These are phyloP conservation scores for Paracentrotus lividus DNA, from an alignment of 53 echinoderm and acorn worm genomes.

Conservation along the genomic window DNA sequence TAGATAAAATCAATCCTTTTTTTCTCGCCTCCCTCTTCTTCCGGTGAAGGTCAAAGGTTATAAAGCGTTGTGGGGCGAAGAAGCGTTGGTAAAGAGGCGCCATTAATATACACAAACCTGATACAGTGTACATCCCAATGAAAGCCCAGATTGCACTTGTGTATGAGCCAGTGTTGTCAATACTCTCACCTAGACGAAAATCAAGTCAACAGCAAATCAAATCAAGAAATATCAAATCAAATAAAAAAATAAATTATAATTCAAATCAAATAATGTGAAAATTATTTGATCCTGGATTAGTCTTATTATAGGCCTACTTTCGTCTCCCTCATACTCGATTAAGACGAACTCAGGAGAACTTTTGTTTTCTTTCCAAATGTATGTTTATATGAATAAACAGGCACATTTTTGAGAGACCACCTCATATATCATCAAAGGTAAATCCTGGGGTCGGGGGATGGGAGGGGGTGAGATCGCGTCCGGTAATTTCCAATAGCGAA, in stretches of 20 bases:
- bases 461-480: no score
- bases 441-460: no score
- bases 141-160: background rate
- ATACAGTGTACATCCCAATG: slow-evolving; percentile 23
- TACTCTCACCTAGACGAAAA: slow-evolving; percentile 29
- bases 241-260: background rate
- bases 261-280: background rate
- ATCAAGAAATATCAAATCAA: background rate
- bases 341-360: no score
- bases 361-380: no score
- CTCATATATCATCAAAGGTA: no score
- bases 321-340: no score
- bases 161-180: slow-evolving; percentile 9
- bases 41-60: background rate
- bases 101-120: background rate
- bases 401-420: no score
- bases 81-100: slow-evolving; percentile 11
- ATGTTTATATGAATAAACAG: no score
- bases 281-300: no score
- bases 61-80: background rate
- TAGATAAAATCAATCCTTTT: background rate
- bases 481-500: no score
- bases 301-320: no score
- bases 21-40: slow-evolving; percentile 19
- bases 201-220: no score